Conservation (phyloP, 2,888 invertebrate species). For the Tenthredo notha region DNA sequence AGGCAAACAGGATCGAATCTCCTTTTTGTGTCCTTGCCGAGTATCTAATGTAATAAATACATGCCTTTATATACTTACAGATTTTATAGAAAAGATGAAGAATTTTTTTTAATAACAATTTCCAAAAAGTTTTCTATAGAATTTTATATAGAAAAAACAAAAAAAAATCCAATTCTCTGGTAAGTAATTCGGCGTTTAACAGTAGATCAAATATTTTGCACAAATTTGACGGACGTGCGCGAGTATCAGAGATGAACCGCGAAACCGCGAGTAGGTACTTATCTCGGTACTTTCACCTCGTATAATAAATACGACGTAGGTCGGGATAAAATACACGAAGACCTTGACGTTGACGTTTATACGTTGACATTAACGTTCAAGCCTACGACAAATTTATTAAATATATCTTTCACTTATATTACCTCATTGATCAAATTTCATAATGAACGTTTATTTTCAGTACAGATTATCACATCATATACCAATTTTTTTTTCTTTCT, state of each 20-base stretch:
- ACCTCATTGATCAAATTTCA: not conserved
- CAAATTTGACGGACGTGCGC: too few relatives aligned
- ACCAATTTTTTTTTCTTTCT: not conserved
- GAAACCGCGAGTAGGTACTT: too few relatives aligned
- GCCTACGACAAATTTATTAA: not conserved
- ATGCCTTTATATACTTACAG: not conserved
- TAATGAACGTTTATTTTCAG: not conserved
- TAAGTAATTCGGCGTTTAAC: too few relatives aligned
- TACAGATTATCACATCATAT: too few relatives aligned
- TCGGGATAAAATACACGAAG: not conserved
- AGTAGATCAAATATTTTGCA: too few relatives aligned
- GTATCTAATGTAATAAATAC: not conserved
- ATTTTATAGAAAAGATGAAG: too few relatives aligned
- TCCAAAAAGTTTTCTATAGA: too few relatives aligned
- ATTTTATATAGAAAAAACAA: too few relatives aligned
- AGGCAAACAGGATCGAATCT: conserved; percentile 2
- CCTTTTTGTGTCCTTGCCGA: not conserved
- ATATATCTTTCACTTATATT: not conserved
- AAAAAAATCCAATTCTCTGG: too few relatives aligned
- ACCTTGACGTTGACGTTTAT: not conserved
- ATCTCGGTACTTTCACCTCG: too few relatives aligned
- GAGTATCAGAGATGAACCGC: too few relatives aligned
- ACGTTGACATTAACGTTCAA: not conserved
- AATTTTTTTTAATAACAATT: too few relatives aligned
- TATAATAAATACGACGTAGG: not conserved